A percentile compares a stretch with the other conserved stretches of the same genome.
These are phyloP conservation scores for Cherax quadricarinatus DNA, from an alignment of 1,140 invertebrate genomes.

Conservation along the genomic window DNA sequence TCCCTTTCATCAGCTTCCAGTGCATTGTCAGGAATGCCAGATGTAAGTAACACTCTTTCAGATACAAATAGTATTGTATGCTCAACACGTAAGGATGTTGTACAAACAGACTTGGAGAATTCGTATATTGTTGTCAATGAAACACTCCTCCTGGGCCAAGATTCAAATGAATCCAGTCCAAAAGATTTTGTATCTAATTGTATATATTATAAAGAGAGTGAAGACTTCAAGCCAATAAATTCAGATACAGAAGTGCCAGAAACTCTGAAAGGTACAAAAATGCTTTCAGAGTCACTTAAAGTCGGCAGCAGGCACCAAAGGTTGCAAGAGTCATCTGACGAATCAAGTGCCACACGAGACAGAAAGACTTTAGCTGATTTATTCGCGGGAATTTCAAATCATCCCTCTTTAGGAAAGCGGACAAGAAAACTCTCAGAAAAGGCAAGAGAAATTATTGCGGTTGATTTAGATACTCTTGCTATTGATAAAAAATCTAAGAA, in stretches of 20 bases:
- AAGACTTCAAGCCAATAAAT: not conserved
- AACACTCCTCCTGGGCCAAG: not conserved
- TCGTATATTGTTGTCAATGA: constrained; percentile 14
- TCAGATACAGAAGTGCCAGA: not conserved
- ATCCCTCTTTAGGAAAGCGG: not conserved
- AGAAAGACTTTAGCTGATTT: constrained; percentile 3
- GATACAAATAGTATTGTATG: not conserved
- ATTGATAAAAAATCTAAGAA: constrained; percentile 2
- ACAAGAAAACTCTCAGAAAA: constrained; percentile 21
- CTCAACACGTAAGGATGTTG: not conserved
- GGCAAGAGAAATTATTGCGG: not conserved
- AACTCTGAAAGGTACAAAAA: not conserved
- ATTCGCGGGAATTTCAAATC: constrained; percentile 16
- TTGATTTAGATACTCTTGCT: not conserved
- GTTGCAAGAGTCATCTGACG: not conserved
- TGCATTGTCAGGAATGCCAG: not conserved
- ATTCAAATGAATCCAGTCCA: not conserved
- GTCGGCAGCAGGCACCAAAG: not conserved
- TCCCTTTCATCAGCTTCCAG: not conserved
- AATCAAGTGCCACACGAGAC: not conserved
- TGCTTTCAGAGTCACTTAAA: not conserved
- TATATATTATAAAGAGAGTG: not conserved
- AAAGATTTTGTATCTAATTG: not conserved
- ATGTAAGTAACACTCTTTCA: not conserved
- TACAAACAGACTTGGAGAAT: not conserved